These are phyloP conservation scores for Chlamydotis undulata DNA, from an alignment of 2,113 vertebrate genomes.

Conservation along the genomic window DNA sequence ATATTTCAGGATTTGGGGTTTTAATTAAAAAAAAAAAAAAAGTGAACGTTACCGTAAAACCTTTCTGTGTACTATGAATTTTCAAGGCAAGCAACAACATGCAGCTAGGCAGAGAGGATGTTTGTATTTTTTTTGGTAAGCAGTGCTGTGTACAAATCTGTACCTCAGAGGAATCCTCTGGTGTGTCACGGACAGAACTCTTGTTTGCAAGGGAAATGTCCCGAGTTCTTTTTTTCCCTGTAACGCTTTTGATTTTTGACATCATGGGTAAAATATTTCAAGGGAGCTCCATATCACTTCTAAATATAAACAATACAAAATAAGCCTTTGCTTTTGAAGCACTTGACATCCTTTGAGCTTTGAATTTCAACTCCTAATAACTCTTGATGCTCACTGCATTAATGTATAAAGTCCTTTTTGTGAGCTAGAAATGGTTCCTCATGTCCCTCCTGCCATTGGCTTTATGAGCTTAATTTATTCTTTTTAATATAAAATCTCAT, in stretches of 20 bases:
- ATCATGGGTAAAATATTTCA: slow-evolving; percentile 65
- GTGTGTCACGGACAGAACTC: slow-evolving; percentile 43
- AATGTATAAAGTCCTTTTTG: slow-evolving; percentile 70
- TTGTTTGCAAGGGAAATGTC: slow-evolving; percentile 66
- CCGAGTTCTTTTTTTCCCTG: not conserved
- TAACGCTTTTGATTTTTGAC: slow-evolving; percentile 71
- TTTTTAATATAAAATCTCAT: slow-evolving; percentile 91
- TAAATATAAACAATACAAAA: slow-evolving; percentile 59
- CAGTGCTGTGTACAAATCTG: slow-evolving; percentile 47
- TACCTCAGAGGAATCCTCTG: slow-evolving; percentile 55
- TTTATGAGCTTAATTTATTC: slow-evolving; percentile 87
- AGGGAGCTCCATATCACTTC: slow-evolving; percentile 57
- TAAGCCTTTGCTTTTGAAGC: slow-evolving; percentile 62
- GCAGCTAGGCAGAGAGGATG: slow-evolving; percentile 23
- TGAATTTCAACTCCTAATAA: slow-evolving; percentile 63
- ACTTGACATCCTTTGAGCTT: slow-evolving; percentile 65
- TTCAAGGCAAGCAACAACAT: slow-evolving; percentile 14
- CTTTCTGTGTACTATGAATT: not conserved
- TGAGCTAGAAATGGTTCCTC: slow-evolving; percentile 62
- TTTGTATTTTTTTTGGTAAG: slow-evolving; percentile 57
- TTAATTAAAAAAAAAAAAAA: not conserved
- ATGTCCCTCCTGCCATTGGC: slow-evolving; percentile 68
- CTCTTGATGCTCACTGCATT: slow-evolving; percentile 56
- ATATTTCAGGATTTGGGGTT: slow-evolving; percentile 37
- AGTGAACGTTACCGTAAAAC: not conserved